These are phyloP conservation scores for Leptinotarsa haldemani DNA, from an alignment of 2,888 invertebrate species.

Conservation along the genomic window DNA sequence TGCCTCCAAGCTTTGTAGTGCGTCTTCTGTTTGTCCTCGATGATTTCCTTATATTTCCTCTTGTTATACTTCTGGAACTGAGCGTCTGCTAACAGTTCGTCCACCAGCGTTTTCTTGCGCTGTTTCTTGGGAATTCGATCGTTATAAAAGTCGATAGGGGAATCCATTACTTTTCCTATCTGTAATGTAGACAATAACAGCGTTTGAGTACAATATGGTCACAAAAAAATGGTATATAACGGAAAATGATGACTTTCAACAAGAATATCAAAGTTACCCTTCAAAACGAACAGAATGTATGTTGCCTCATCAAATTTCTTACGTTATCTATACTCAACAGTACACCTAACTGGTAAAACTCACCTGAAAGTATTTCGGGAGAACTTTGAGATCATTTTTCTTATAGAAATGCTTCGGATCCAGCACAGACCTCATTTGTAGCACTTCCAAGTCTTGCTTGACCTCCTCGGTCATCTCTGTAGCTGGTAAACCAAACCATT, in stretches of 20 bases:
- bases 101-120: slow-evolving; percentile 90
- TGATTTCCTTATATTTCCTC: slow-evolving; percentile 81
- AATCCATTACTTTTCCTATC: slow-evolving; percentile 86
- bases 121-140: slow-evolving; percentile 86
- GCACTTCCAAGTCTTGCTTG: slow-evolving; percentile 86
- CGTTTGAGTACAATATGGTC: no score
- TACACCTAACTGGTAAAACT: slow-evolving; percentile 33
- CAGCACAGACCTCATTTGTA: slow-evolving; percentile 92
- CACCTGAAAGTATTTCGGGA: slow-evolving; percentile 96
- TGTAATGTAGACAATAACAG: slow-evolving; percentile 58
- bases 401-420: slow-evolving; percentile 97
- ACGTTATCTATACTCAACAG: no score
- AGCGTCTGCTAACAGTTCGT: slow-evolving; percentile 91
- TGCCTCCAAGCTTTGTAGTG: slow-evolving; percentile 76
- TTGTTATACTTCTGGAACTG: slow-evolving; percentile 86
- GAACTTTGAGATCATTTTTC: slow-evolving; percentile 84
- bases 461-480: slow-evolving; percentile 90
- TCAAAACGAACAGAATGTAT: no score
- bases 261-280: no score
- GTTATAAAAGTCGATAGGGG: slow-evolving; percentile 87
- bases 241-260: no score
- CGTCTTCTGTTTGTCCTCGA: slow-evolving; percentile 76
- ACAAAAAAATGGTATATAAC: no score
- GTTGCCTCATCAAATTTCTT: no score
- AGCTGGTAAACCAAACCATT: slow-evolving; percentile 91